Evolutionary conservation across 2,113 vertebrate species (phyloP).

Genomic region (Panthera uncia): DNA sequence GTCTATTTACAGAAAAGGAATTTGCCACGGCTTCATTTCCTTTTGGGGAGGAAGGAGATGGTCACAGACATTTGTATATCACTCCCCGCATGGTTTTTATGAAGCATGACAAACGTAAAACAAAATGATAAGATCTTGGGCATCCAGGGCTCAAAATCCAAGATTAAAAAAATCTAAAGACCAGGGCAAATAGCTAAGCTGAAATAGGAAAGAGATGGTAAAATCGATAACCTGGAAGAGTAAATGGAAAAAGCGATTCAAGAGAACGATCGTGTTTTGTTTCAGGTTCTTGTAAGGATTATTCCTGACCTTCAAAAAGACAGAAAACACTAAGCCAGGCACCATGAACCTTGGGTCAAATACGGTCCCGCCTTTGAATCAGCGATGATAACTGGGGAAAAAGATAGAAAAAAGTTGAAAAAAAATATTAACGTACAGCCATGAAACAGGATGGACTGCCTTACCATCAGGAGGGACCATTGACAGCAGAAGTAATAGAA

Average conservation of each 20-base stretch:
- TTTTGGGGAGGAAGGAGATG: not conserved
- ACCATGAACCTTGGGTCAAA: not conserved
- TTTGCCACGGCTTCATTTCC: not conserved
- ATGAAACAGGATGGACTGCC: not conserved
- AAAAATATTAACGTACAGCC: accelerated
- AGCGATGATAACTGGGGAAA: not conserved
- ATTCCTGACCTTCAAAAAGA: not conserved
- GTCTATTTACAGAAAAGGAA: constrained; percentile 21
- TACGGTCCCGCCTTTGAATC: not conserved
- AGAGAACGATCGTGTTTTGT: not conserved
- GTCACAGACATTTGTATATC: not conserved
- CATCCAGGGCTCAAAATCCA: not conserved
- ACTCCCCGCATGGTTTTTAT: not conserved
- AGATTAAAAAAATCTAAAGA: not conserved
- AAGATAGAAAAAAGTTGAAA: not conserved
- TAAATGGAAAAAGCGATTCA: constrained; percentile 33
- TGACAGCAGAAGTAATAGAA: not conserved
- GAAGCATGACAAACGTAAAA: constrained; percentile 15
- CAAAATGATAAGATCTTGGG: not conserved
- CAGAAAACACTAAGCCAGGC: not conserved
- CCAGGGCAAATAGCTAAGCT: not conserved
- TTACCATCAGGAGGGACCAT: not conserved
- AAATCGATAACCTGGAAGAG: constrained; percentile 11
- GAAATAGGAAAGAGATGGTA: not conserved
- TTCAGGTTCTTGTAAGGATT: not conserved